Conservation (phyloP, 1,140 invertebrate species). For the Catajapyx aquilonaris region DNA sequence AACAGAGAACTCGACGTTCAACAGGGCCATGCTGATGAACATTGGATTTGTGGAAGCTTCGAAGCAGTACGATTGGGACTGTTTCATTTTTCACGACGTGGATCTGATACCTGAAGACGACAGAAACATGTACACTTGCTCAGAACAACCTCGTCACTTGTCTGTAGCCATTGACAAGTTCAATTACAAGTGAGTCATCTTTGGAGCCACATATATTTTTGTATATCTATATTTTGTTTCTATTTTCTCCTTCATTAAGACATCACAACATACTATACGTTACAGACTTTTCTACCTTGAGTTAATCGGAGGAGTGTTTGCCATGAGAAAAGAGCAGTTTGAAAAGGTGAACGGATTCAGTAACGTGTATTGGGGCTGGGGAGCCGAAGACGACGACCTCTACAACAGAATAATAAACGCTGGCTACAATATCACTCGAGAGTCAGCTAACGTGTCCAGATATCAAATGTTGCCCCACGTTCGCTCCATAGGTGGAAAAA, state of each 20-base stretch:
- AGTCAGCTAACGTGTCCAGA: slow-evolving; percentile 62
- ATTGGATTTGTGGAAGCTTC: slow-evolving; percentile 68
- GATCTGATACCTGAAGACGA: slow-evolving; percentile 85
- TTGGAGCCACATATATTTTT: too few relatives aligned
- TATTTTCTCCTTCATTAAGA: too few relatives aligned
- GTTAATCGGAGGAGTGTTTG: slow-evolving; percentile 76
- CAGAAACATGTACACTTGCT: slow-evolving; percentile 75
- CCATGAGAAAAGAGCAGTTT: slow-evolving; percentile 57
- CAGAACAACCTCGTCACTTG: slow-evolving; percentile 79
- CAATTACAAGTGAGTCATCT: slow-evolving; percentile 54
- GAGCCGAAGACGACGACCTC: slow-evolving; percentile 85
- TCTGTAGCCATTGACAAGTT: slow-evolving; percentile 82
- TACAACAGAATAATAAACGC: slow-evolving; percentile 56
- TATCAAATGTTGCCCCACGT: slow-evolving; percentile 85
- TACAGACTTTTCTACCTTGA: slow-evolving; percentile 62
- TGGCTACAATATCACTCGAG: slow-evolving; percentile 61
- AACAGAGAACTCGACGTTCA: too few relatives aligned
- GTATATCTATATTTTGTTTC: too few relatives aligned
- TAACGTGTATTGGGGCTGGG: slow-evolving; percentile 84
- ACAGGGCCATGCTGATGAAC: too few relatives aligned
- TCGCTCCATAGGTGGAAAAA: too few relatives aligned
- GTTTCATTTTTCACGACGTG: too few relatives aligned
- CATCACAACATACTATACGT: slow-evolving; percentile 8
- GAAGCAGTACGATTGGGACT: slow-evolving; percentile 66
- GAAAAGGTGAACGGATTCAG: too few relatives aligned